Conservation (phyloP, 2,797 vertebrate genomes). For the Ficedula albicollis region DNA sequence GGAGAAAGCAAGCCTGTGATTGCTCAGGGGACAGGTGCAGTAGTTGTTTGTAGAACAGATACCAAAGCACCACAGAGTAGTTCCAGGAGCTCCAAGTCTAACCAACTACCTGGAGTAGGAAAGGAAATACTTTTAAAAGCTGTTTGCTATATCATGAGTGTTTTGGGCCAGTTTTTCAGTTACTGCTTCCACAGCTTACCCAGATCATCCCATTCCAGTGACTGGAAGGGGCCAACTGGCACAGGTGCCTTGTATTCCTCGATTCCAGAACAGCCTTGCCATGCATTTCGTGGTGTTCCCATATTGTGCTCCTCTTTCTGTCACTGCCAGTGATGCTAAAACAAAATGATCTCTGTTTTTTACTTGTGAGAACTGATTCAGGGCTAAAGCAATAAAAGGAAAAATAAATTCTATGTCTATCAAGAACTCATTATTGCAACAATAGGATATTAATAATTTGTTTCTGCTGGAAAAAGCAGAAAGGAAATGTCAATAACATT, state of each 20-base stretch:
- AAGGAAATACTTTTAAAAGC: background rate
- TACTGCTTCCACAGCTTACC: background rate
- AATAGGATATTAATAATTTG: slow-evolving; percentile 15
- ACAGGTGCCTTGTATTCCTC: background rate
- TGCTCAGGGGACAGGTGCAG: background rate
- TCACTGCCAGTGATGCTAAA: background rate
- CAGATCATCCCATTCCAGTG: background rate
- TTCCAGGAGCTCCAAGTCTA: background rate
- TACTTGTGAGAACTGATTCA: background rate
- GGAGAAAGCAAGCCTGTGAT: background rate
- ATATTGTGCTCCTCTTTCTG: background rate
- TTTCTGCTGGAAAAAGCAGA: background rate
- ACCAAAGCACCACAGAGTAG: background rate
- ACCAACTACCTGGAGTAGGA: background rate
- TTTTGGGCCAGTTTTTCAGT: background rate
- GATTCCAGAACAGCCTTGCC: background rate
- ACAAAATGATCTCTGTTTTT: background rate
- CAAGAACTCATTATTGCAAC: slow-evolving; percentile 10
- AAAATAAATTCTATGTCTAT: background rate
- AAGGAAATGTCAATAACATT: slow-evolving; percentile 31
- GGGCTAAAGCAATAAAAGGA: background rate
- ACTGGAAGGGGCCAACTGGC: background rate
- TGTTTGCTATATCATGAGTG: background rate
- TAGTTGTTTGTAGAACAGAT: background rate
- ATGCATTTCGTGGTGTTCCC: background rate